A percentile compares a stretch with the other conserved stretches of the same genome.
phyloP scores from a whole-genome alignment of 2,797 vertebrate species.

The Hybognathus amarus region DNA sequence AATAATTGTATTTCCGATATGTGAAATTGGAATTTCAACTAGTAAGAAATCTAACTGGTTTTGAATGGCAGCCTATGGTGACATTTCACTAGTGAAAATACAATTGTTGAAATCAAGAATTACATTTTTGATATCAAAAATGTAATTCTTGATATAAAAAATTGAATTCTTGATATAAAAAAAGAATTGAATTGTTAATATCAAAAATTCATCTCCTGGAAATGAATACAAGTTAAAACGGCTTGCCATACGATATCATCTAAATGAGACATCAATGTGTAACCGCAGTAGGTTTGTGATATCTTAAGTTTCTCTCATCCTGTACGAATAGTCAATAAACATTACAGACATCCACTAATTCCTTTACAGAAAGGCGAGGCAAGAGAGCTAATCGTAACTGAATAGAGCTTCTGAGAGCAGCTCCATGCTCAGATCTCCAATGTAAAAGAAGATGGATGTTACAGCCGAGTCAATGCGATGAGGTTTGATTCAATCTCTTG shows the following conservation, averaged over 20 bases:
- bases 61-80: no score
- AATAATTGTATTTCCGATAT: no score
- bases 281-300: background rate
- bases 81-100: no score
- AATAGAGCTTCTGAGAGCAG: constrained; percentile 22
- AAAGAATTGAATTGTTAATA: no score
- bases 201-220: no score
- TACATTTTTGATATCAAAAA: no score
- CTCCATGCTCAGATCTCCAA: background rate
- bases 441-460: constrained; percentile 25
- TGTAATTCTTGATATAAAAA: no score
- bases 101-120: no score
- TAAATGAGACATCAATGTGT: background rate
- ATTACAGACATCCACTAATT: constrained; percentile 29
- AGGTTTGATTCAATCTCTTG: constrained; percentile 46
- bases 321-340: constrained; percentile 19
- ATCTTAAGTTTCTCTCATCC: background rate
- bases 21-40: no score
- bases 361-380: background rate
- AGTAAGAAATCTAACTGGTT: no score
- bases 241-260: background rate
- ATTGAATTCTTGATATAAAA: no score
- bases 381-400: constrained; percentile 1
- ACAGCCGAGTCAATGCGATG: constrained; percentile 28
- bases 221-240: no score